These are phyloP conservation scores for Cepaea nemoralis DNA, from an alignment of 1,140 invertebrate species.

Conservation along the genomic window DNA sequence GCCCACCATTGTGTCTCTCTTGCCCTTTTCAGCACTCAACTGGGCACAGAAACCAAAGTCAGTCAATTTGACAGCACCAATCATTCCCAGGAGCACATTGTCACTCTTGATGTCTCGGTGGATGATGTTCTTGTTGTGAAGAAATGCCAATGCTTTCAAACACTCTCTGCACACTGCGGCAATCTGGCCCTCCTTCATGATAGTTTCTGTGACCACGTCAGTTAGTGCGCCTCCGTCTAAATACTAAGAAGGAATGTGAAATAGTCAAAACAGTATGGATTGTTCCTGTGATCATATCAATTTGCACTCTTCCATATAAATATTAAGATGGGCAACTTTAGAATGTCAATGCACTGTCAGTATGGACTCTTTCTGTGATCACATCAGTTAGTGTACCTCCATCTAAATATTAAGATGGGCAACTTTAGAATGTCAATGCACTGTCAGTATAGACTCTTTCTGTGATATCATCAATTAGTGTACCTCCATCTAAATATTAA, in stretches of 20 bases:
- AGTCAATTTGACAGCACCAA: constrained; percentile 71
- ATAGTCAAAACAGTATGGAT: too few relatives aligned
- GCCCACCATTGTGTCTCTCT: constrained; percentile 72
- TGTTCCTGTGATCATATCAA: too few relatives aligned
- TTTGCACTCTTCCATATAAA: too few relatives aligned
- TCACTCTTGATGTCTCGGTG: constrained; percentile 78
- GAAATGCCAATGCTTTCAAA: constrained; percentile 94
- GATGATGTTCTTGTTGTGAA: constrained; percentile 97
- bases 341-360: too few relatives aligned
- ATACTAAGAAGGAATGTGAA: constrained; percentile 63
- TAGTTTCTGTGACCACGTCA: constrained; percentile 75
- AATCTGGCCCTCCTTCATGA: constrained; percentile 87
- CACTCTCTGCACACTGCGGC: constrained; percentile 94
- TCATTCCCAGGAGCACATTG: constrained; percentile 71
- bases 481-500: too few relatives aligned
- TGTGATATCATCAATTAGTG: too few relatives aligned
- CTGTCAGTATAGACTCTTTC: too few relatives aligned
- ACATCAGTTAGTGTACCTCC: too few relatives aligned
- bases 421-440: too few relatives aligned
- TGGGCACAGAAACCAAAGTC: constrained; percentile 74
- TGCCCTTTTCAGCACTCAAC: constrained; percentile 64
- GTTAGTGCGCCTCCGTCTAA: constrained; percentile 76
- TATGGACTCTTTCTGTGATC: too few relatives aligned
- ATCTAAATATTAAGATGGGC: too few relatives aligned
- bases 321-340: too few relatives aligned